Base-by-base conservation (phyloP, 2,888 invertebrate species). In the Drosophila siamana region DNA sequence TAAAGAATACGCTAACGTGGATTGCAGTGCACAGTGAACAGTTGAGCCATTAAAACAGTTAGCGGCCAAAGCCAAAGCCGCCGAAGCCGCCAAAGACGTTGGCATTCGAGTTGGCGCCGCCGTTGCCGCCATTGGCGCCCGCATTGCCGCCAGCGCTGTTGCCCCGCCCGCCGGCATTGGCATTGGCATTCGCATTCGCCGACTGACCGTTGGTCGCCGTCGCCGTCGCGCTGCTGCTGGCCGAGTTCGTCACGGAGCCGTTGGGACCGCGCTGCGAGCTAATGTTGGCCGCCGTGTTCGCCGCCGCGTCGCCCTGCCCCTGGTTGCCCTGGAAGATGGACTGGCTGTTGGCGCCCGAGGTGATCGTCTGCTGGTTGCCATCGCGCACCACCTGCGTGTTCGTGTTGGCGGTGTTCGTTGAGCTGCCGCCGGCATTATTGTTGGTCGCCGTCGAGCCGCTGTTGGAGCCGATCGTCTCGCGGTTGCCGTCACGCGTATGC, bases 391-490 rank as follows among this genome's bases (percentile, higher is more conserved):
- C 69, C n/a, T 62, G 78, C 0, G 90, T 74, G 54, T 91, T 86
- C 2, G 91, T 90, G 36, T 92, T 90, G 30, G 91, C 91, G 3
- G 78, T 89, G 40, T 91, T 92, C 1, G 83, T 78, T 1, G 87
- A 66, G 26, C 82, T 76, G 6, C 91, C 92, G 4, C 71, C 81
- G 28, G 77, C 55, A 50, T 82, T 87, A 69, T 87, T 91, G 62
- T 83, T 90, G 16, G 83, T 87, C 0, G 86, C 65, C 8, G 84
- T 79, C 0, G 91, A 88, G 30, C 88, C 91, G 48, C 92, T 87
- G 57, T 87, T 88, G 0, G 91, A 80, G 15, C 82, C 81, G 5
- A 77, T 59, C 2, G 81, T 72, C 16, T 90, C 85, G 0, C 80
- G 65, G 33, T 78, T 60, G 15, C 72, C 85, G 0, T 62, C 74